Evolutionary conservation across 2,113 vertebrate species (phyloP), one percentile per base, ranked within the genome.

Genomic region (Sinocyclocheilus anshuiensis): DNA sequence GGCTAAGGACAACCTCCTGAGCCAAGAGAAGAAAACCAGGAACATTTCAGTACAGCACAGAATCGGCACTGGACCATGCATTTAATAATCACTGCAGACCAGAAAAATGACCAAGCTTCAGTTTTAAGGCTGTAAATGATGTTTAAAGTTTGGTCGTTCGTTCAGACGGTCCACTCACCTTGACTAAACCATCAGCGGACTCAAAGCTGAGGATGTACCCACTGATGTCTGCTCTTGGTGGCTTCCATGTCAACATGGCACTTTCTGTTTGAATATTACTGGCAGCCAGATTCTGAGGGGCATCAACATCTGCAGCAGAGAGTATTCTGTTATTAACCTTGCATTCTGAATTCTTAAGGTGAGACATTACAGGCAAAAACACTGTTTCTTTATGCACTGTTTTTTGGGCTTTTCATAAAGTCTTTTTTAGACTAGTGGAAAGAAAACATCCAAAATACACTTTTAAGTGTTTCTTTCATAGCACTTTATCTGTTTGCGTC

Each of bases 141-240:
- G 24, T 26, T 77, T 61, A 16, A 67, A 22, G 36, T 33, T 18
- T 15, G 13, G 10, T 57, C 69, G 26, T 42, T 24, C 12, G 4
- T 71, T 57, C 9, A 5, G 50, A 26, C 12, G 36, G 11, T 57
- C 20, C 10, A 86, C 90, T 85, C 92, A 99, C 98, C 95, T 97
- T 96, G 88, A 96, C 87, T 77, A 85, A 92, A 61, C 97, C 97
- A 10, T 97, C 97, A 0, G 94, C 74, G 0, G 98, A 96, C 91
- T 97, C 94, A 0, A 96, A 98, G 91, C 96, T 97, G 80, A 99
- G 94, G 76, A 97, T 96, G 92, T 99, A 99, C 0, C 93, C 97
- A 0, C 96, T 97, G 92, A 99, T 96, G 13, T 96, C 92, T 2
- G 96, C 97, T 3, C 93, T 94, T 2, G 98, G 97, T 16, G 96